A percentile compares a stretch with the other conserved stretches of the same genome.
phyloP scores from a whole-genome alignment of 1,140 invertebrate genomes.

The Araneus ventricosus region DNA sequence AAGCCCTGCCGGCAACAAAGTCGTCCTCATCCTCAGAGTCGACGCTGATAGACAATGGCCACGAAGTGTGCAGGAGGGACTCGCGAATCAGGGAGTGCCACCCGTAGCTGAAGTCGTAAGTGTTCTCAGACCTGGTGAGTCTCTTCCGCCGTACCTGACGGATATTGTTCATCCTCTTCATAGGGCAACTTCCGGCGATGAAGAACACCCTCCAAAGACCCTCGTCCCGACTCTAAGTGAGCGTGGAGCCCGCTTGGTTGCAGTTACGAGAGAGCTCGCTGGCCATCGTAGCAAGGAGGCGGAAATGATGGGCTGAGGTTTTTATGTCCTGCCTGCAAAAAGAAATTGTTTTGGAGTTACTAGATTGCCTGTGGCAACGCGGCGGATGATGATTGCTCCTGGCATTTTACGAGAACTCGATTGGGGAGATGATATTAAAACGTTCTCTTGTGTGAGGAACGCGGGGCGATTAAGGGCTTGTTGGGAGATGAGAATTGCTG shows the following conservation, averaged over 20 bases:
- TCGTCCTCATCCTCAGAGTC: conserved; percentile 77
- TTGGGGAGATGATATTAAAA: not conserved
- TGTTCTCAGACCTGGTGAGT: conserved; percentile 76
- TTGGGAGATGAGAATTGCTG: too few species aligned
- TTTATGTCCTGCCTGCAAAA: not conserved
- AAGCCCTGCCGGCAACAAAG: not conserved
- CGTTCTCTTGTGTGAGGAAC: not conserved
- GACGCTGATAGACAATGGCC: conserved; percentile 80
- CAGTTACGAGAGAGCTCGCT: not conserved
- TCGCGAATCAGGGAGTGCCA: conserved; percentile 80
- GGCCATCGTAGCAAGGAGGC: not conserved
- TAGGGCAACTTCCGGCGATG: conserved; percentile 16
- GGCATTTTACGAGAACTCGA: not conserved
- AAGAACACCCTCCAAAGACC: not conserved
- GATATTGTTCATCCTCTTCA: conserved; percentile 76
- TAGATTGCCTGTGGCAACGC: not conserved
- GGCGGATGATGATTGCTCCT: not conserved
- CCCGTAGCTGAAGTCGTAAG: conserved; percentile 77
- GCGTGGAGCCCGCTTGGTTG: not conserved
- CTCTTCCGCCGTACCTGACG: conserved; percentile 74
- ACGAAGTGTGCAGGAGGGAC: conserved; percentile 80
- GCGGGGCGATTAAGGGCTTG: too few species aligned
- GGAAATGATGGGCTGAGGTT: not conserved
- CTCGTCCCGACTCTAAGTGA: not conserved
- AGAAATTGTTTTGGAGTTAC: not conserved